Evolutionary conservation across 1,140 invertebrate species (phyloP), one percentile per base, ranked within the genome.

Genomic region (Geopemphigus sp.): DNA sequence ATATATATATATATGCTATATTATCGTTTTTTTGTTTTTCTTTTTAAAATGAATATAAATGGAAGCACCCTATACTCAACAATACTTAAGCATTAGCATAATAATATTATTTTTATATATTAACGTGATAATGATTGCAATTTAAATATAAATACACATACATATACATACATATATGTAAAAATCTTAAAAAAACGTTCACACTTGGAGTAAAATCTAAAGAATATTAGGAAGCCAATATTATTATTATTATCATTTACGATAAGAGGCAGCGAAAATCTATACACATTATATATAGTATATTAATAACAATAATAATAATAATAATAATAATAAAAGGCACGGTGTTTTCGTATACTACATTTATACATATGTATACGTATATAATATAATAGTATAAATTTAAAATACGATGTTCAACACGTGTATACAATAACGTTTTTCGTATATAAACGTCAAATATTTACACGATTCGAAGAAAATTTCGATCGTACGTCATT

Each of bases 31-130:
- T 74, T 78, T 63, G 61, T 61, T 78, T 59, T 59, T 74, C 57
- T 78, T 78, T 78, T 78, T 15, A 78, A 6, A 78, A 61, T 50
- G 45, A 50, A 68, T 61, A 45, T 17, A 78, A 78, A 61, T 78
- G 74, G 74, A 78, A 78, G 74, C 74, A 78, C 57, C 74, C 74
- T 78, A 78, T 78, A 78, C 57, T 59, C 61, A 63, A 61, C 57
- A 78, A 78, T 57, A 78, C 57, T 78, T 78, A 61, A 78, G 74
- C 57, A 63, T 59, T 56, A 76, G 73, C 59, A 76, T 76, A 78
- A 78, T 39, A 39, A 4, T 39, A 39, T 78, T 78, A 78, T 63
- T 78, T 50, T 63, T 63, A 78, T 78, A 63, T 39, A 50, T 63
- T 39, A 63, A 78, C 57, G 74, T 63, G 74, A 78, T 63, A 61